These are phyloP conservation scores for Empidonax alnorum DNA, from an alignment of 2,113 vertebrate species.

Conservation along the genomic window DNA sequence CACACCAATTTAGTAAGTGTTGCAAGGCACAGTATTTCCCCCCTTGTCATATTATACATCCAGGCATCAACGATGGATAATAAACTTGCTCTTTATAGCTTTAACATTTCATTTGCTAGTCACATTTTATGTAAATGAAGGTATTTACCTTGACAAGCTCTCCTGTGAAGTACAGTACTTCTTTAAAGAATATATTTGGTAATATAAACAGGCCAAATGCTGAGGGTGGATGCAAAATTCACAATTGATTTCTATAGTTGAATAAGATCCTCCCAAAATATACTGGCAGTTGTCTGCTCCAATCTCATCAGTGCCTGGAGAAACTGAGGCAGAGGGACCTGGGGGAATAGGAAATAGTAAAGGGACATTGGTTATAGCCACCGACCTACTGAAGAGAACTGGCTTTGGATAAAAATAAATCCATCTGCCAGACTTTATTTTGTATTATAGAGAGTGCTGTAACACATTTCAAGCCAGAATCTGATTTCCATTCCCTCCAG, in stretches of 20 bases:
- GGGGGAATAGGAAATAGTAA: not conserved
- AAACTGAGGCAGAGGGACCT: not conserved
- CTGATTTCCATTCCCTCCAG: constrained; percentile 40
- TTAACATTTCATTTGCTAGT: constrained; percentile 71
- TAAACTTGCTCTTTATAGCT: constrained; percentile 74
- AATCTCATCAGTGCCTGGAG: not conserved
- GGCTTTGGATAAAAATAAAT: constrained; percentile 54
- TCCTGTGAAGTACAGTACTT: constrained; percentile 69
- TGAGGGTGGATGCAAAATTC: constrained; percentile 36
- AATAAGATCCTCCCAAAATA: constrained; percentile 23
- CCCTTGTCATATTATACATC: constrained; percentile 65
- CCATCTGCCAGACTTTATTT: constrained; percentile 49
- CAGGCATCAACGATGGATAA: constrained; percentile 71
- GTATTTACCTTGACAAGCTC: constrained; percentile 74
- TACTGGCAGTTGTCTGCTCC: not conserved
- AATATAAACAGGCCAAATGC: constrained; percentile 62
- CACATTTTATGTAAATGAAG: constrained; percentile 71
- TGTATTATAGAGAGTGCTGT: constrained; percentile 6
- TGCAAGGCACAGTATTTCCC: constrained; percentile 55
- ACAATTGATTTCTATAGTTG: not conserved
- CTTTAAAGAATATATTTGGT: constrained; percentile 67
- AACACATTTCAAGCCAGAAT: constrained; percentile 32
- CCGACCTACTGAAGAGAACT: not conserved
- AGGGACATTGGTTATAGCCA: not conserved
- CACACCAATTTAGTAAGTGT: constrained; percentile 67